A percentile compares a stretch with the other conserved stretches of the same genome.
Evolutionary conservation across 64 coral and sea anemone species (phyloP).

Genomic region (Montipora cactus): DNA sequence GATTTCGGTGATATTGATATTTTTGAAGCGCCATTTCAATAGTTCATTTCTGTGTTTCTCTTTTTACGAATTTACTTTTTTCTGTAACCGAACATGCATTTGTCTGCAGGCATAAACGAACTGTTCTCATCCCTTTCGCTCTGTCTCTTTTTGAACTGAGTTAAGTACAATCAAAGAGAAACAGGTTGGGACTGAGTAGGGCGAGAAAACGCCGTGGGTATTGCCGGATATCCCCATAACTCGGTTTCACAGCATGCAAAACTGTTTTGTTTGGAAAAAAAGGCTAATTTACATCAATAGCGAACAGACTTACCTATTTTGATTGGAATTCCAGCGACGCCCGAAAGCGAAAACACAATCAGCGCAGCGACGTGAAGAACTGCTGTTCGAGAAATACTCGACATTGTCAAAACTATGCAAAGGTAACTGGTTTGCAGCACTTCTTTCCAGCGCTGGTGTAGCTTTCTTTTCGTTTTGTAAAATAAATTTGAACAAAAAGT

Average conservation of each 20-base stretch:
- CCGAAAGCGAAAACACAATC: neutral
- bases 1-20: neutral
- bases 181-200: neutral
- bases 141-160: too few species aligned
- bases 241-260: neutral
- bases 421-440: neutral
- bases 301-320: slow-evolving; percentile 27
- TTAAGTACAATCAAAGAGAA: too few species aligned
- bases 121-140: too few species aligned
- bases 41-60: too few species aligned
- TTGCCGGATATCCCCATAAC: neutral
- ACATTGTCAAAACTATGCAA: neutral
- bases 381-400: neutral
- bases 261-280: neutral
- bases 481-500: too few species aligned
- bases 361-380: neutral
- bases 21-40: too few species aligned
- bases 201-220: neutral
- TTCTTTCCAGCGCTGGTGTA: neutral
- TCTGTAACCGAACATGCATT: too few species aligned
- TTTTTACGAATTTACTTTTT: too few species aligned
- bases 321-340: neutral
- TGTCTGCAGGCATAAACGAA: too few species aligned
- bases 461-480: too few species aligned
- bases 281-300: neutral